phyloP scores from a whole-genome alignment of 2,888 invertebrate genomes.

The Acanthosoma haemorrhoidale region DNA sequence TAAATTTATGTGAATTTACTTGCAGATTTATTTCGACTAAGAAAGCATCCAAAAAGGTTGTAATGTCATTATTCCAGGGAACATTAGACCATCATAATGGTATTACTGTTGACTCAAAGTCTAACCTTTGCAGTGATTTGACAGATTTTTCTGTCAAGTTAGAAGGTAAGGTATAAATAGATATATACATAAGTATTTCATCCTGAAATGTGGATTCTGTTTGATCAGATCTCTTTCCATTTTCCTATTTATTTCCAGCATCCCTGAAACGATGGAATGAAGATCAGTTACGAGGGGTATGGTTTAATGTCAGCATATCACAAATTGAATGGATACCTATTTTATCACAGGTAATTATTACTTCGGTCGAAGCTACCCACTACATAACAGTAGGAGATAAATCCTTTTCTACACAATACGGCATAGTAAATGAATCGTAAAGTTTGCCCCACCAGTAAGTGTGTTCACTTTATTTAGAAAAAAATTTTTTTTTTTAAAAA shows the following conservation, averaged over 20 bases:
- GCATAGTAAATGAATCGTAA: too few species aligned
- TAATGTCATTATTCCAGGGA: conserved; percentile 38
- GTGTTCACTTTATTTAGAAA: too few species aligned
- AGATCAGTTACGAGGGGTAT: conserved; percentile 63
- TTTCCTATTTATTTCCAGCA: conserved; percentile 51
- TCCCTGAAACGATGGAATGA: conserved; percentile 64
- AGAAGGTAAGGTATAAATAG: conserved; percentile 51
- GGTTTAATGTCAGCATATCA: conserved; percentile 70
- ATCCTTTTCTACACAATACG: too few species aligned
- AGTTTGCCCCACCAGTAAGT: too few species aligned
- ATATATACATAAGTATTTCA: too few species aligned
- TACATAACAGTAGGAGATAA: too few species aligned
- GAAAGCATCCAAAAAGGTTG: not conserved
- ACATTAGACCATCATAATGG: conserved; percentile 63
- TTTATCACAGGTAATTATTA: conserved; percentile 57
- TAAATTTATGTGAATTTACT: not conserved
- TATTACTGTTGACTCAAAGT: conserved; percentile 61
- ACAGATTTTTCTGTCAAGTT: conserved; percentile 53
- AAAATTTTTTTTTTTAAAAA: too few species aligned
- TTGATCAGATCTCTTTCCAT: too few species aligned
- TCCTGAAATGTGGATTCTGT: too few species aligned
- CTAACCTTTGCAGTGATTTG: conserved; percentile 53
- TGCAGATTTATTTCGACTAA: not conserved
- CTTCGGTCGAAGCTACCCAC: too few species aligned
- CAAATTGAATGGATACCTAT: conserved; percentile 71